Evolutionary conservation across 64 coral and sea anemone species (phyloP).

Genomic region (Pocillopora damicornis): DNA sequence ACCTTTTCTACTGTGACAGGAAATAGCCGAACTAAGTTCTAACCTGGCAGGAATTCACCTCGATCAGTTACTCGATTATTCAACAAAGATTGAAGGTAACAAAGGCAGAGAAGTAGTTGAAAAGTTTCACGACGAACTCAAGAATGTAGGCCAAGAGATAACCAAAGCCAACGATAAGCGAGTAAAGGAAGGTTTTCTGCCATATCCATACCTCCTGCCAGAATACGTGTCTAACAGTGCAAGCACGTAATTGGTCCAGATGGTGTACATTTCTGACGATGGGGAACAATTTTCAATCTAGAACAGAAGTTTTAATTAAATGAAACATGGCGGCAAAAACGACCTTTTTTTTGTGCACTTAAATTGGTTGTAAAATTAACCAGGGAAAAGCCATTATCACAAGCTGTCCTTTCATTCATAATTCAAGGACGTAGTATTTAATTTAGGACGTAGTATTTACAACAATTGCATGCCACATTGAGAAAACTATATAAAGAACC

Average conservation of each 20-base stretch:
- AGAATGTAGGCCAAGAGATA: conserved; percentile 58
- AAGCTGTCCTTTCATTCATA: too few relatives aligned
- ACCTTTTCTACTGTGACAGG: conserved; percentile 39
- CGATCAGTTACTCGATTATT: conserved; percentile 89
- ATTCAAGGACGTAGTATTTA: too few relatives aligned
- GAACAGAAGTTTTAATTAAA: not conserved
- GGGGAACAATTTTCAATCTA: not conserved
- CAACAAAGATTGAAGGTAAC: conserved; percentile 58
- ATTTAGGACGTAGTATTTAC: too few relatives aligned
- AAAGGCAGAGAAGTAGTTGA: conserved; percentile 58
- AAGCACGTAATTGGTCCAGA: conserved; percentile 52
- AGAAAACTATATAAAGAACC: too few relatives aligned
- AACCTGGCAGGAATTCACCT: conserved; percentile 89
- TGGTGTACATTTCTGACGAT: not conserved
- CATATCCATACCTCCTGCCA: conserved; percentile 90
- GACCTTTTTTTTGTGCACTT: too few relatives aligned
- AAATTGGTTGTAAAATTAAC: too few relatives aligned
- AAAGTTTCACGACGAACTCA: conserved; percentile 62
- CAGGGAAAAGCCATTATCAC: too few relatives aligned
- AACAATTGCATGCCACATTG: too few relatives aligned
- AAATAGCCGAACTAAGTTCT: conserved; percentile 83
- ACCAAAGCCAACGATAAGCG: conserved; percentile 58
- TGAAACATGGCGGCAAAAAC: not conserved
- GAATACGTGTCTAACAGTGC: conserved; percentile 86
- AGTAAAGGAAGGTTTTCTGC: conserved; percentile 58